Conservation (phyloP, 1,140 invertebrate species). For the Achroia grisella region DNA sequence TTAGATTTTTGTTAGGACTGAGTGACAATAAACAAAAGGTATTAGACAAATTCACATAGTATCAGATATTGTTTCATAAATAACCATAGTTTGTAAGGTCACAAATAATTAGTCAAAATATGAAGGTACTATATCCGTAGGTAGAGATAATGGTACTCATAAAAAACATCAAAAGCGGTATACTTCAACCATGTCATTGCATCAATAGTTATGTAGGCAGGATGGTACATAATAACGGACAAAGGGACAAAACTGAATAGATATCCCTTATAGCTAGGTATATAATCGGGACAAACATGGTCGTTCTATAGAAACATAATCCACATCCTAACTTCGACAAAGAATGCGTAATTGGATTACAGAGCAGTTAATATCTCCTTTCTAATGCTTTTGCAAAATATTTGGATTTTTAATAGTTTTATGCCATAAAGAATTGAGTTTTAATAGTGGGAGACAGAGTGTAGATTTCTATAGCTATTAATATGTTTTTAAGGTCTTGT, state of each 20-base stretch:
- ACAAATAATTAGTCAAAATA: not conserved
- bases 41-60: too few relatives aligned
- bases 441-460: not conserved
- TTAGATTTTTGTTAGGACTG: too few relatives aligned
- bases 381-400: conserved; percentile 32
- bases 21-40: too few relatives aligned
- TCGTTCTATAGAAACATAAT: conserved; percentile 63
- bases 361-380: conserved; percentile 61
- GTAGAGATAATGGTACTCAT: too few relatives aligned
- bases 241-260: conserved; percentile 37
- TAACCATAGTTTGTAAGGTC: too few relatives aligned
- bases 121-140: too few relatives aligned
- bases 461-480: not conserved
- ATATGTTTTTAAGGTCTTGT: conserved; percentile 4
- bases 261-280: conserved; percentile 30
- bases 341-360: conserved; percentile 67
- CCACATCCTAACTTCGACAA: conserved; percentile 64
- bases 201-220: conserved; percentile 7
- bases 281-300: conserved; percentile 49
- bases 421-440: conserved; percentile 3
- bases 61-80: too few relatives aligned
- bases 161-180: conserved; percentile 14
- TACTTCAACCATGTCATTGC: conserved; percentile 33
- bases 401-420: conserved; percentile 21
- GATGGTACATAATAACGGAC: conserved; percentile 15